A percentile compares a stretch with the other conserved stretches of the same genome.
These are phyloP conservation scores for Rhinella marina DNA, from an alignment of 2,797 vertebrate species.

Conservation along the genomic window DNA sequence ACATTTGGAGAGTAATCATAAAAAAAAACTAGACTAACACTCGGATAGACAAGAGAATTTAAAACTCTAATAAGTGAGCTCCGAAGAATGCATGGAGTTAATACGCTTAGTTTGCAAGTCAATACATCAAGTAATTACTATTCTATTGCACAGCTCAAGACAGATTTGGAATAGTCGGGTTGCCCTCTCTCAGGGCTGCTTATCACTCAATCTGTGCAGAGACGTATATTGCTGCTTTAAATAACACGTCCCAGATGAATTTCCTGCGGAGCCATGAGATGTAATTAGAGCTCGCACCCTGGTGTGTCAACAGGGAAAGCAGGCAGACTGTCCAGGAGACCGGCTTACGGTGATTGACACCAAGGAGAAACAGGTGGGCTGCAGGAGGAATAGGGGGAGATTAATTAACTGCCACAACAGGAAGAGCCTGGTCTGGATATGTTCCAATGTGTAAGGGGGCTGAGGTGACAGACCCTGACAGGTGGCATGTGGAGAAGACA, in stretches of 20 bases:
- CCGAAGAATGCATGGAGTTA: conserved; percentile 26
- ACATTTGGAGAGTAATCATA: conserved; percentile 8
- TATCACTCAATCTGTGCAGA: conserved; percentile 56
- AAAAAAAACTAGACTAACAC: conserved; percentile 17
- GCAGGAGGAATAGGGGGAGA: conserved; percentile 71
- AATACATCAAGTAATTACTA: conserved; percentile 47
- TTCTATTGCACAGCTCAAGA: conserved; percentile 29
- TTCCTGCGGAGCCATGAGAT: conserved; percentile 53
- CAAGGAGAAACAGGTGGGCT: conserved; percentile 63
- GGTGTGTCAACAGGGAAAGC: conserved; percentile 57
- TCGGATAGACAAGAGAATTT: conserved; percentile 1
- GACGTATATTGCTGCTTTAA: conserved; percentile 58
- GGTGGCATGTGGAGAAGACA: conserved; percentile 66
- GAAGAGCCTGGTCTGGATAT: conserved; percentile 67
- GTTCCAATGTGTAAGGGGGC: conserved; percentile 74
- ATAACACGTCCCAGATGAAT: conserved; percentile 60
- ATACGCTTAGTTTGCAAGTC: conserved; percentile 34
- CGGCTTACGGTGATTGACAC: conserved; percentile 55
- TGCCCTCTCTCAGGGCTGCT: conserved; percentile 56
- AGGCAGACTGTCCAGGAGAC: conserved; percentile 41
- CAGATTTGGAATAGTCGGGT: conserved; percentile 44
- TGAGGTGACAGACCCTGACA: conserved; percentile 72
- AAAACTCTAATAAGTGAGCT: neutral
- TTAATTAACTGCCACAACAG: conserved; percentile 73
- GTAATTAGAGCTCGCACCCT: conserved; percentile 58